A percentile compares a stretch with the other conserved stretches of the same genome.
Conservation (phyloP, 2,797 vertebrate species). For the Hypotaenidia okinawae region DNA sequence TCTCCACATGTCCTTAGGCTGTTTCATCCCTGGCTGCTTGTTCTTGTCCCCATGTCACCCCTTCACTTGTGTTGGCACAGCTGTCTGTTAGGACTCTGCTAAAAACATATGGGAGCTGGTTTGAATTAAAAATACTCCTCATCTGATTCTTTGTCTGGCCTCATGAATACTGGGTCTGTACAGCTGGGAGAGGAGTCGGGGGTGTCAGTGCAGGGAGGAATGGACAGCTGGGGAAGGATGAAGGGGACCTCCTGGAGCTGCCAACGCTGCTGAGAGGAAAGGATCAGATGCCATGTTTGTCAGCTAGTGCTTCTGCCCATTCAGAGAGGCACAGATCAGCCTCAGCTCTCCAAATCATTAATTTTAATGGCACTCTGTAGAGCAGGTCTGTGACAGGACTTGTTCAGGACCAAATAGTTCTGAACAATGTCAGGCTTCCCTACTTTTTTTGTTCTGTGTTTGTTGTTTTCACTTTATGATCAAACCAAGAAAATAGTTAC, state of each 20-base stretch:
- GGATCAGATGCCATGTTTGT: background rate
- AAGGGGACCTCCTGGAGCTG: background rate
- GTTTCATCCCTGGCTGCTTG: background rate
- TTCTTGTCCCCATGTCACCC: conserved; percentile 36
- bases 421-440: background rate
- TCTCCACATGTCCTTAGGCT: background rate
- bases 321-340: background rate
- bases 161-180: conserved; percentile 9
- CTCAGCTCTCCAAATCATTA: background rate
- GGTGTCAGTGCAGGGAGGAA: background rate
- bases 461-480: background rate
- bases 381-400: background rate
- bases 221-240: background rate
- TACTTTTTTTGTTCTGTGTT: background rate
- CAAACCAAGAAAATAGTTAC: background rate
- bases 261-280: background rate
- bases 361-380: background rate
- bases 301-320: background rate
- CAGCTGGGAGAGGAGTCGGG: conserved; percentile 14
- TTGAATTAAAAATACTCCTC: conserved; percentile 51
- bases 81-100: background rate
- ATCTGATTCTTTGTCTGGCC: conserved; percentile 39
- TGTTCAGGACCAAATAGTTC: background rate
- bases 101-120: conserved; percentile 49
- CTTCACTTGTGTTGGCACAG: conserved; percentile 23